Conservation (phyloP, 2,888 invertebrate genomes). For the Drosophila prostipennis region DNA sequence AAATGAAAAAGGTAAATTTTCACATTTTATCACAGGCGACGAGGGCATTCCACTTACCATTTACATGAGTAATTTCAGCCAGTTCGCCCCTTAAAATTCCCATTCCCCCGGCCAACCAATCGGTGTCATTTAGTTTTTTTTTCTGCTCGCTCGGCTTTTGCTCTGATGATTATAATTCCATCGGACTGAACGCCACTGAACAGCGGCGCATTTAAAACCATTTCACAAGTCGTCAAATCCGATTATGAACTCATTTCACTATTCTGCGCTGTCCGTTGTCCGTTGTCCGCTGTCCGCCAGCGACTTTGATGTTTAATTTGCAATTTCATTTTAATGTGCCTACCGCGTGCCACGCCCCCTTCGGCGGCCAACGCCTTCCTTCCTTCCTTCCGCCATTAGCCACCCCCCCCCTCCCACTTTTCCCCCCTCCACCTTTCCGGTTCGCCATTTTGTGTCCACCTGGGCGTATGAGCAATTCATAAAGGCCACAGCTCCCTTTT, state of each 20-base stretch:
- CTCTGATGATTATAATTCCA: slow-evolving; percentile 14
- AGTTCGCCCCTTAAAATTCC: background rate
- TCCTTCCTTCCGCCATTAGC: slow-evolving; percentile 32
- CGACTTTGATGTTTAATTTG: slow-evolving; percentile 80
- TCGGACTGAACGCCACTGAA: slow-evolving; percentile 9
- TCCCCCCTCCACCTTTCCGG: background rate
- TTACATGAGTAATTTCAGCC: background rate
- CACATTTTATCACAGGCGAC: slow-evolving; percentile 1
- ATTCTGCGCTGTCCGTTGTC: slow-evolving; percentile 42
- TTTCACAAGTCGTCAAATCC: slow-evolving; percentile 79
- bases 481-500: slow-evolving; percentile 43
- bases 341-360: slow-evolving; percentile 21
- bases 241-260: slow-evolving; percentile 78
- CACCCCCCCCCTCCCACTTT: background rate
- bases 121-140: slow-evolving; percentile 12
- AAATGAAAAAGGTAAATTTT: slow-evolving; percentile 1
- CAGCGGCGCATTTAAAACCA: slow-evolving; percentile 64
- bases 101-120: background rate
- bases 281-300: slow-evolving; percentile 28
- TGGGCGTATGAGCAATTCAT: slow-evolving; percentile 73
- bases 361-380: slow-evolving; percentile 3
- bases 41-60: background rate
- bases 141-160: slow-evolving; percentile 1
- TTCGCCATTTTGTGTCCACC: slow-evolving; percentile 49
- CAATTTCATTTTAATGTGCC: slow-evolving; percentile 78